These are phyloP conservation scores for Pycnomerus fuliginosus DNA, from an alignment of 2,888 invertebrate species.

Conservation along the genomic window DNA sequence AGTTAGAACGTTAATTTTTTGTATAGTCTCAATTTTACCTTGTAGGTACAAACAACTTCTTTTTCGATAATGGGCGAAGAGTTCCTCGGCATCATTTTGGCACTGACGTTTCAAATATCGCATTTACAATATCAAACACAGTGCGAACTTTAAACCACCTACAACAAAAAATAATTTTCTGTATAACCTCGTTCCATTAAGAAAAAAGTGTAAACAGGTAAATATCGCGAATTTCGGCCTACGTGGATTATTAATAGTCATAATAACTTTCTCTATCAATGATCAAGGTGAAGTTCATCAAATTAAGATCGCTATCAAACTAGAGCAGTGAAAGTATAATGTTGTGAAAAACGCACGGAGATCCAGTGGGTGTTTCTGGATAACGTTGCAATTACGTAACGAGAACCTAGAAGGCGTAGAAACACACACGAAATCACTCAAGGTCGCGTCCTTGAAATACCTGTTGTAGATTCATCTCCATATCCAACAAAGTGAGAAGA, in stretches of 20 bases:
- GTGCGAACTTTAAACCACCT: conserved; percentile 7
- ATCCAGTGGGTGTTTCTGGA: neutral
- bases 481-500: neutral
- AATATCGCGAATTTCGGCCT: too few relatives aligned
- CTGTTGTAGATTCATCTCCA: conserved; percentile 12
- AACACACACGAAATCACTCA: neutral
- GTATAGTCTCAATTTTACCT: conserved; percentile 54
- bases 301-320: conserved; percentile 1
- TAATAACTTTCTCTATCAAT: too few relatives aligned
- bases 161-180: conserved; percentile 4
- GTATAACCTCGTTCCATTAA: conserved; percentile 5
- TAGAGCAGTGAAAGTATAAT: conserved; percentile 4
- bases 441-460: conserved; percentile 1
- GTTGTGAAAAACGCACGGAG: neutral
- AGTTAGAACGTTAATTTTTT: conserved; percentile 7
- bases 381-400: neutral
- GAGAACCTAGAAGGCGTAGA: neutral
- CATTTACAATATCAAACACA: conserved; percentile 1
- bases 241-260: too few relatives aligned
- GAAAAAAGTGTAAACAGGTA: conserved; percentile 5
- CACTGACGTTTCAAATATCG: neutral
- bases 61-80: conserved; percentile 67
- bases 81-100: conserved; percentile 59
- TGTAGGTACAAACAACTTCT: conserved; percentile 66
- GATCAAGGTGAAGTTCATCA: neutral